A percentile compares a stretch with the other conserved stretches of the same genome.
phyloP scores from a whole-genome alignment of 2,888 invertebrate genomes.

The Mythimna vitellina region DNA sequence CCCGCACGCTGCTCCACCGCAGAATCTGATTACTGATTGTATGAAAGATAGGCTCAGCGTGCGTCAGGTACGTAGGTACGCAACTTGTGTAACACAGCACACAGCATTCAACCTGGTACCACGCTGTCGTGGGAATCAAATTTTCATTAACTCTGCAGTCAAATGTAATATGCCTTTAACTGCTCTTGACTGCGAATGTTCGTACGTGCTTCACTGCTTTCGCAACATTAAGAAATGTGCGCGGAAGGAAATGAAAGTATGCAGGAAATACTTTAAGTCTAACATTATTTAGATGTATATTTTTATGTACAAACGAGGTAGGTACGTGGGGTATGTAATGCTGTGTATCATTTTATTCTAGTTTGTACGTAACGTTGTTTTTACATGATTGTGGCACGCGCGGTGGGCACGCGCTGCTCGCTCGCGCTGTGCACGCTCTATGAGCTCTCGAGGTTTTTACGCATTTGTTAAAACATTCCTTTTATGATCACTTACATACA shows the following conservation, averaged over 20 bases:
- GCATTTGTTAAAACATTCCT: constrained; percentile 29
- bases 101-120: constrained; percentile 41
- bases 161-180: constrained; percentile 40
- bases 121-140: constrained; percentile 61
- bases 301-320: constrained; percentile 35
- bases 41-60: constrained; percentile 59
- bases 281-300: constrained; percentile 51
- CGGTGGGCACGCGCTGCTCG: constrained; percentile 24
- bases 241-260: constrained; percentile 62
- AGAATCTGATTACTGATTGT: constrained; percentile 67
- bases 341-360: constrained; percentile 44
- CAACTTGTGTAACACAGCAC: constrained; percentile 52
- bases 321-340: constrained; percentile 20
- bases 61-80: constrained; percentile 38
- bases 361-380: constrained; percentile 35
- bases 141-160: constrained; percentile 54
- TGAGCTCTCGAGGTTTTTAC: constrained; percentile 35
- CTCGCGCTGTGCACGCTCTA: constrained; percentile 38
- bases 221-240: constrained; percentile 45
- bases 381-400: constrained; percentile 37
- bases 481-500: constrained; percentile 23
- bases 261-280: constrained; percentile 44
- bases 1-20: constrained; percentile 63
- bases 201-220: constrained; percentile 33
- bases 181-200: constrained; percentile 34